Base-by-base conservation (phyloP, 2,888 invertebrate genomes). In the Operophtera brumata region DNA sequence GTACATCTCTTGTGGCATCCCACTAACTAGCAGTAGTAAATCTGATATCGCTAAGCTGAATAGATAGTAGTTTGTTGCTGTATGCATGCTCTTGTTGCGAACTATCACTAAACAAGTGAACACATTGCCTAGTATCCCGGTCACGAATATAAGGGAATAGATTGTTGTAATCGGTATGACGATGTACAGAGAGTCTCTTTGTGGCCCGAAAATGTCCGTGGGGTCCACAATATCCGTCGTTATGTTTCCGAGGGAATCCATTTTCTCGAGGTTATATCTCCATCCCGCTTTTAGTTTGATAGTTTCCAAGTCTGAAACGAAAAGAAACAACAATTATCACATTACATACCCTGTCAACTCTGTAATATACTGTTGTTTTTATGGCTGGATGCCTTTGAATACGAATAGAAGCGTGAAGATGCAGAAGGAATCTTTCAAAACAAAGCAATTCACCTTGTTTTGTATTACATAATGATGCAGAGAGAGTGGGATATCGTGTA, bases 11-110 rank as follows among this genome's bases (percentile, higher is more conserved):
- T 94, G 94, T 0, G 96, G 96, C 70, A 96, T 92, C 0, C 96
- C 97, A 59, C 95, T 93, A 0, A 96, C 80, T 11, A 96, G 84
- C 11, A 96, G 86, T 20, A 96, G 84, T 34, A 97, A 91, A 79
- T 97, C 97, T 1, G 96, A 96, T 58, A 96, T 92, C 6, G 97
- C 96, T 75, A 96, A 84, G 77, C 95, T 96, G 84, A 97, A 96
- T 52, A 97, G 88, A 76, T 97, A 97, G 74, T 94, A 95, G 71
- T 95, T 95, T 7, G 94, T 95, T 2, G 94, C 94, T 12, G 94
- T 94, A 70, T 96, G 96, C 95, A 97, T 95, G 62, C 94, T 94
- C 66, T 94, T 94, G 81, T 96, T 96, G 59, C 93, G 91, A 13
- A 94, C 92, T 62, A 97, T 96, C 13, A 97, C 96, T 54, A 96